Base-by-base conservation (phyloP, 2,113 vertebrate genomes). In the Labeo catla region DNA sequence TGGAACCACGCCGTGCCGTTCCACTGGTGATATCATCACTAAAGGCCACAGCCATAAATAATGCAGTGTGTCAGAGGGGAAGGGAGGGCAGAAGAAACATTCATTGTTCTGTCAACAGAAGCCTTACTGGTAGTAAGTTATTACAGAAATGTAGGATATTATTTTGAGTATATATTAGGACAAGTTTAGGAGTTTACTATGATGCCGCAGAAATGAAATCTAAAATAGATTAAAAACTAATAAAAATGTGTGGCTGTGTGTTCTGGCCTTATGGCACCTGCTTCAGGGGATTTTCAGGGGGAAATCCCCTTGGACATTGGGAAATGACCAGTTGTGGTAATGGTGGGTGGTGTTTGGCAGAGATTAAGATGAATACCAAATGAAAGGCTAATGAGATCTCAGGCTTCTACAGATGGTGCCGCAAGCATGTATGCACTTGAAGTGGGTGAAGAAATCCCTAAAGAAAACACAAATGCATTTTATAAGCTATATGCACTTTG, bases 391-490 rank as follows among this genome's bases (percentile, higher is more conserved):
- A 83, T 87, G 49, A 86, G 65, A 63, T 81, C 81, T 47, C 73
- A 72, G 68, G 76, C 65, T 49, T 86, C 72, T 49, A 43, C 81
- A 87, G 76, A 87, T 80, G 81, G 86, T 87, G 61, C 49, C 34
- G n/a, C 34, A 0, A 73, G 50, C 21, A 36, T 23, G 4, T 43
- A n/a, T 9, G 21, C 12, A 34, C 36, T 23, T 16, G 6, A 10
- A 9, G 47, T 47, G 84, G 57, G n/a, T 39, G 36, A 36, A 59
- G 47, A 52, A 49, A 76, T 19, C 80, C 78, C 79, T 57, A 50
- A 50, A n/a, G 72, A 76, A 43, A 66, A 59, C 23, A 74, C 70
- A 11, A 45, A 76, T 28, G 50, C 73, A 50, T 76, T 50, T 76
- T 15, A 77, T 54, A 74, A 74, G 45, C 45, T 74, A 15, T 34